Base-by-base conservation (phyloP, 1,140 invertebrate species). In the Coelopa frigida region DNA sequence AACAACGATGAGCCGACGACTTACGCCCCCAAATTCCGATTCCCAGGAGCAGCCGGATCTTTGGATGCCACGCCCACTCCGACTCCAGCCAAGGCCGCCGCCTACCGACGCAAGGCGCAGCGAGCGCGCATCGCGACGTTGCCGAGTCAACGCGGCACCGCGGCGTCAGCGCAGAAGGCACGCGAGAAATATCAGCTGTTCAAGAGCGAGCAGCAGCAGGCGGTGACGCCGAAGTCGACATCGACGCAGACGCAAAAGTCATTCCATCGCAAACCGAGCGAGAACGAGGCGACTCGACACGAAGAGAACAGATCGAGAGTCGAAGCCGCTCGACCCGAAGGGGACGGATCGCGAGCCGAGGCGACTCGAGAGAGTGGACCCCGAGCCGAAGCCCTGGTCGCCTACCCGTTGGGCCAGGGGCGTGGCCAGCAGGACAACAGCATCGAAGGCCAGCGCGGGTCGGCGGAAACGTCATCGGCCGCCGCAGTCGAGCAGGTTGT, bases 1-100 rank as follows among this genome's bases (percentile, higher is more conserved):
- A 32, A 65, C 7, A 46, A 23, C 7, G 61, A 68, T 18, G 63
- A 65, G 36, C 52, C 66, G 14, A 68, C 65, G 11, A 69, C 66
- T 0, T 69, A 65, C 57, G 53, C 66, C 0, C 66, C 66, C 3
- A 61, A 55, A 21, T 40, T 57, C 1, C 60, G 52, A 20, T 15
- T 52, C n/a, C 21, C 44, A n/a, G n/a, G n/a, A 6, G 15, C 15
- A 36, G 22, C 3, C 11, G n/a, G 17, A 11, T n/a, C n/a, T n/a
- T n/a, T n/a, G n/a, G 29, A 39, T 6, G 20, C 24, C 6, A 36
- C 12, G 2, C 44, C 41, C n/a, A 21, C 14, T 31, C 4, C 42
- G 12, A n/a, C n/a, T n/a, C 48, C 18, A 21, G 27, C 10, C 7
- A 46, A 6, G 41, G 18, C 33, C 17, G 29, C 17, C 33, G 49